Evolutionary conservation across 1,140 invertebrate genomes (phyloP).

Genomic region (Aphelenchoides fujianensis): DNA sequence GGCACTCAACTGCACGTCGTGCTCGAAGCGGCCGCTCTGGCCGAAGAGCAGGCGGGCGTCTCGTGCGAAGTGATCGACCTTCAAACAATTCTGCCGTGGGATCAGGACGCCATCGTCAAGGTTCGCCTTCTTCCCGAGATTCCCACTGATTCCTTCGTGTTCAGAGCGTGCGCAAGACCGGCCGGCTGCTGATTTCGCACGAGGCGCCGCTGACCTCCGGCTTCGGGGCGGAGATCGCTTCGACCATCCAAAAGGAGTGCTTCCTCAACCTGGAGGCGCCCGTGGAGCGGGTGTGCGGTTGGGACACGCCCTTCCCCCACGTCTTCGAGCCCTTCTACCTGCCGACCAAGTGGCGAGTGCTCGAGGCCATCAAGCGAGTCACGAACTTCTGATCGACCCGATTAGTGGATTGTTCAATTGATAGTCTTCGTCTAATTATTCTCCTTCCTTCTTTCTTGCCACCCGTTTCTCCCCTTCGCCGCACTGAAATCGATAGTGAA

Average conservation of each 20-base stretch:
- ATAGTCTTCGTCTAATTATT: too few species aligned
- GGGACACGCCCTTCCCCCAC: conserved; percentile 95
- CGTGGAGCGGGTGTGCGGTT: conserved; percentile 83
- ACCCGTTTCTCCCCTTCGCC: too few species aligned
- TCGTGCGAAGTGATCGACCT: conserved; percentile 91
- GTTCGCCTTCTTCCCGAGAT: conserved; percentile 67
- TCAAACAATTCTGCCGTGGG: conserved; percentile 91
- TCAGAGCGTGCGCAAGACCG: conserved; percentile 91
- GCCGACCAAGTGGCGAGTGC: conserved; percentile 86
- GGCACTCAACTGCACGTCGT: conserved; percentile 92
- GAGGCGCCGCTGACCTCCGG: conserved; percentile 92
- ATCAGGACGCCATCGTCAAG: conserved; percentile 80
- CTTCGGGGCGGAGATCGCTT: conserved; percentile 92
- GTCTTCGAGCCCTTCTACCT: conserved; percentile 92
- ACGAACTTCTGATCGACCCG: conserved; percentile 71
- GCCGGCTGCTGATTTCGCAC: conserved; percentile 82
- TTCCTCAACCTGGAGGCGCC: conserved; percentile 92
- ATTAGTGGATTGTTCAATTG: too few species aligned
- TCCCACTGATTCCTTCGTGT: conserved; percentile 11
- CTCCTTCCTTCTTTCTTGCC: too few species aligned
- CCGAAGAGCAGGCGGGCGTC: conserved; percentile 74
- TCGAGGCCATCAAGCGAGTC: conserved; percentile 75
- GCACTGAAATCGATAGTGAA: too few species aligned
- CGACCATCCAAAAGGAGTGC: conserved; percentile 88
- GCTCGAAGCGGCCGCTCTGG: conserved; percentile 82